Base-by-base conservation (phyloP, 2,888 invertebrate species). In the Protodeltote pygarga region DNA sequence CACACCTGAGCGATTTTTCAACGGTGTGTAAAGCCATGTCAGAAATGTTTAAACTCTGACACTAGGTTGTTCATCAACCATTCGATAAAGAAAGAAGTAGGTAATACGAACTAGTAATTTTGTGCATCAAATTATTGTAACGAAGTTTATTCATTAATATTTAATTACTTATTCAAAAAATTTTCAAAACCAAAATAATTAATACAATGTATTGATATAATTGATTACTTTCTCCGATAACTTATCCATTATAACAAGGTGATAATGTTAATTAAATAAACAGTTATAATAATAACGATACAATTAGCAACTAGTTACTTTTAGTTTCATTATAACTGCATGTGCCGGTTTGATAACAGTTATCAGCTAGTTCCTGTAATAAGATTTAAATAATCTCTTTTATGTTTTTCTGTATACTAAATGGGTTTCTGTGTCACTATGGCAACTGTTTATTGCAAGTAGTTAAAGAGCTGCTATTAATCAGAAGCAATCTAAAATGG, bases 141-240 rank as follows among this genome's bases (percentile, higher is more conserved):
- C n/a, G n/a, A n/a, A n/a, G n/a, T n/a, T n/a, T n/a, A n/a, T n/a
- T n/a, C n/a, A n/a, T n/a, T n/a, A n/a, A n/a, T n/a, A n/a, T n/a
- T n/a, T n/a, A 37, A 3, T 29, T 5, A 3, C 14, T n/a, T 19
- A 15, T 16, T 9, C 11, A 13, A 9, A 14, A 6, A 19, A 14
- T 29, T 3, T 46, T 27, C 16, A 10, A 24, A 35, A 23, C 16
- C 8, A 21, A 15, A 21, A 9, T 6, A 5, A 14, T 17, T 9
- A 17, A 31, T 17, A n/a, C 32, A 16, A 9, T 8, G 11, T 33
- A 5, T 47, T 35, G 34, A 11, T 3, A 6, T 8, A 29, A 44
- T 34, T 35, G 51, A 59, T 51, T 25, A 46, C 45, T 57, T 57
- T 44, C 20, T 25, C 16, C 29, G 58, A 61, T 63, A 63, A 47